phyloP scores from a whole-genome alignment of 2,888 invertebrate genomes.

The Orchesellides sinensis region DNA sequence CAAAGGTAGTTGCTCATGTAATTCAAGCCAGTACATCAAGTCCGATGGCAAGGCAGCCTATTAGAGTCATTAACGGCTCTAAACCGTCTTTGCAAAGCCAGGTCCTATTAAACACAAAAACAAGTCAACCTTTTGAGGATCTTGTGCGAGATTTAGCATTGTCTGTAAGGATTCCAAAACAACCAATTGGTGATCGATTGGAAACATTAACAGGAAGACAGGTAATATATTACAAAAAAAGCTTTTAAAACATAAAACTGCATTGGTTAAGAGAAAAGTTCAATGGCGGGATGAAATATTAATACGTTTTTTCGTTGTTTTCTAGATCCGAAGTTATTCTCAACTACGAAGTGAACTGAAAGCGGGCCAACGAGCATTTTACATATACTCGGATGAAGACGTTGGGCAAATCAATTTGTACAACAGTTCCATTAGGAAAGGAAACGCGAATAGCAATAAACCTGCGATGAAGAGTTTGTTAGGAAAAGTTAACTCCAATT shows the following conservation, averaged over 20 bases:
- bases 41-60: conserved; percentile 87
- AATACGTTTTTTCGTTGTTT: conserved; percentile 12
- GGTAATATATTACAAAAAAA: conserved; percentile 81
- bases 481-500: conserved; percentile 62
- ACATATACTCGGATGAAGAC: conserved; percentile 65
- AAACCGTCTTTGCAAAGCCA: conserved; percentile 94
- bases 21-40: conserved; percentile 77
- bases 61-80: conserved; percentile 95
- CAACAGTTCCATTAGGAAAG: not conserved
- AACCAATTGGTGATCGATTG: conserved; percentile 91
- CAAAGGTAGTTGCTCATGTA: conserved; percentile 65
- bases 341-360: conserved; percentile 88
- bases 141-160: conserved; percentile 95
- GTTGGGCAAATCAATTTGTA: conserved; percentile 25
- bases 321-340: conserved; percentile 92
- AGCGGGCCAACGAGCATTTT: conserved; percentile 72
- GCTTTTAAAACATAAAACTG: not conserved
- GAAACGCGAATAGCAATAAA: not conserved
- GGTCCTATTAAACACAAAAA: conserved; percentile 92
- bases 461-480: conserved; percentile 43
- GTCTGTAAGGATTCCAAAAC: conserved; percentile 84
- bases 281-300: not conserved
- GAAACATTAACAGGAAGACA: conserved; percentile 95
- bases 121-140: conserved; percentile 96
- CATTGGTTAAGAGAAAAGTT: too few species aligned